Conservation (phyloP, 2,113 vertebrate species). For the Podarcis cretensis region DNA sequence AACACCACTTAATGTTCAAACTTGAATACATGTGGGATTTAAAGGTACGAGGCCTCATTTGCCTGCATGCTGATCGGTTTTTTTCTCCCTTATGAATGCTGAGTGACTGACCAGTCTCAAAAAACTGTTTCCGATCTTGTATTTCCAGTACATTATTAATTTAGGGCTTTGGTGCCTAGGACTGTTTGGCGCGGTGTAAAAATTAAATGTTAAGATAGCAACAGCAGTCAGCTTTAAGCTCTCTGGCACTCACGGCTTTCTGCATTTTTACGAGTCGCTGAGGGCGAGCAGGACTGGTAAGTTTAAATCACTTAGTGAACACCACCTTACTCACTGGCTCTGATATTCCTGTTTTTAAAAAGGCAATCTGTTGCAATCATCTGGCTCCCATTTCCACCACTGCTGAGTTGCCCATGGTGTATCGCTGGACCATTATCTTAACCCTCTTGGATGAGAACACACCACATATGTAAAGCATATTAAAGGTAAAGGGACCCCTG, state of each 20-base stretch:
- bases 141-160: not conserved
- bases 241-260: not conserved
- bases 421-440: not conserved
- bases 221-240: not conserved
- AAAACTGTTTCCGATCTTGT: not conserved
- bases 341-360: not conserved
- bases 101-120: not conserved
- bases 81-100: not conserved
- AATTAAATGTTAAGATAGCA: not conserved
- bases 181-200: not conserved
- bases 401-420: not conserved
- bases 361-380: not conserved
- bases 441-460: not conserved
- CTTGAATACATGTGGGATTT: not conserved
- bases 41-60: not conserved
- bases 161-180: not conserved
- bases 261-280: not conserved
- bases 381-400: not conserved
- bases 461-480: too few species aligned
- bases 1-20: conserved; percentile 29
- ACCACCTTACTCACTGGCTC: not conserved
- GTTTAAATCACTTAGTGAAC: not conserved
- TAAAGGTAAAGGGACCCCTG: too few species aligned
- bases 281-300: not conserved
- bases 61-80: not conserved